A percentile compares a stretch with the other conserved stretches of the same genome.
These are phyloP conservation scores for Oopsacas minuta DNA, from an alignment of 37 sponge, comb jelly and placozoan genomes.

Conservation along the genomic window DNA sequence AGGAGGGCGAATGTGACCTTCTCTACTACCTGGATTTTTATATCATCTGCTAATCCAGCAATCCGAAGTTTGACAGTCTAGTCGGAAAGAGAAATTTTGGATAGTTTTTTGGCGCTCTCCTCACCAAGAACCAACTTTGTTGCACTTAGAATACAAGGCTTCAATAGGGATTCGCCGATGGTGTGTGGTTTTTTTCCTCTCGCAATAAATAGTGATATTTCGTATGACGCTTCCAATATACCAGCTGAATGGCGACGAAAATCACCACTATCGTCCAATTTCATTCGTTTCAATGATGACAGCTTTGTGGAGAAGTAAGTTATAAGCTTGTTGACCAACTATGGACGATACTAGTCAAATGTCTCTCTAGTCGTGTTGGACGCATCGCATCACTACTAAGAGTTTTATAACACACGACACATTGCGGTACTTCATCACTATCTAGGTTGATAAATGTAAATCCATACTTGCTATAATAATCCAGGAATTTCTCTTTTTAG, in stretches of 20 bases:
- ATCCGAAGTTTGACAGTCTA: neutral
- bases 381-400: neutral
- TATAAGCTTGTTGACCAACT: neutral
- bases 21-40: neutral
- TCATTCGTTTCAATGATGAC: neutral
- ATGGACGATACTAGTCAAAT: neutral
- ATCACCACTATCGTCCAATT: neutral
- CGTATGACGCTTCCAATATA: neutral
- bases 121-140: neutral
- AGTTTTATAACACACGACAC: neutral
- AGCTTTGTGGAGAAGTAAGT: neutral
- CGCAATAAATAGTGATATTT: neutral
- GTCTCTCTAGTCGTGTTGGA: neutral
- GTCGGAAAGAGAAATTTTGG: neutral
- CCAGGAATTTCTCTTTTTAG: no score
- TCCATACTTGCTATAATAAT: no score
- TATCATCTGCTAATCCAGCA: neutral
- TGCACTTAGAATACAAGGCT: neutral
- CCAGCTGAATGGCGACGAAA: neutral
- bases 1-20: neutral
- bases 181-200: neutral
- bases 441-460: no score
- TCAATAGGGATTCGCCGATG: neutral
- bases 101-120: neutral
- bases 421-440: no score